Evolutionary conservation across 2,888 invertebrate genomes (phyloP), one percentile per base, ranked within the genome.

Genomic region (Drymonia ruficornis): DNA sequence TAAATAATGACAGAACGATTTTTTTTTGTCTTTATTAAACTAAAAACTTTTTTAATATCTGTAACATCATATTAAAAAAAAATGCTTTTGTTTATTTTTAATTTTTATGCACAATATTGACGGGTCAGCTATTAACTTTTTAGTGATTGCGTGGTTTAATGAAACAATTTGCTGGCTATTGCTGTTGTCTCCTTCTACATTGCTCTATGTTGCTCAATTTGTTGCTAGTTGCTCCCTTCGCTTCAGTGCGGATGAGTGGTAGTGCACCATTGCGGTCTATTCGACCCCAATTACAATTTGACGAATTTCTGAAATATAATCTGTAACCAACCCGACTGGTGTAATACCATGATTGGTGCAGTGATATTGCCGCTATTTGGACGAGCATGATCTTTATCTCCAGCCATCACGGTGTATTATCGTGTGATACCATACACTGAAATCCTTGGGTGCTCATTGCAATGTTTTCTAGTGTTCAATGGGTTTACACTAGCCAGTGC

Each of bases 201-300:
- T 56, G 55, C 65, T 65, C 59, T 60, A 43, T 50, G 53, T 23
- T 23, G 29, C 43, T 50, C 23, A 23, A 13, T 19, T 13, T n/a
- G n/a, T n/a, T n/a, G n/a, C n/a, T 23, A 19, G 19, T 61, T 66
- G 56, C 65, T 68, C 64, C 65, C 65, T 53, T 36, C 59, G 55
- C 57, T 71, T 73, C 67, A 63, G 74, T 81, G 81, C 76, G 68
- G 73, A 81, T 78, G 74, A 73, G 68, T 79, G 69, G 70, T 45
- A 38, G 77, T 78, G 82, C 74, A 62, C 52, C 58, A 6, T 9
- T 40, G 12, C n/a, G 40, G 31, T 31, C 11, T 6, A 5, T 1
- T 40, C 2, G n/a, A 40, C 16, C n/a, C 8, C 40, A 40, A 2
- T 15, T 31, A 31, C 9, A 31, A 11, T 31, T 11, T 31, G 9